Conservation (phyloP, 2,888 invertebrate genomes). For the Heteromurus nitidus region DNA sequence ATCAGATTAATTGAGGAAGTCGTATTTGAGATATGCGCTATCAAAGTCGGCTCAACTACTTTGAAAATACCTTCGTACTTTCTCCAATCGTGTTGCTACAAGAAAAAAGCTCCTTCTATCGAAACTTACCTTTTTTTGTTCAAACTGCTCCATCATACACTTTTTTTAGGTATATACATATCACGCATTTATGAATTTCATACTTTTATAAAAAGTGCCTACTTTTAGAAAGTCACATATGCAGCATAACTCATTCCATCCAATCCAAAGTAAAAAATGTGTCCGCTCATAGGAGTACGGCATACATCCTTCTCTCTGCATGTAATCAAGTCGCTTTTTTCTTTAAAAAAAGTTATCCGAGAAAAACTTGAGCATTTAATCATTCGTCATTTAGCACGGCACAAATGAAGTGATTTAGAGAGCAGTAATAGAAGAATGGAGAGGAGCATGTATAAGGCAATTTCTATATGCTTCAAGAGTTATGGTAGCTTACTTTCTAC, state of each 20-base stretch:
- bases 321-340: conserved; percentile 51
- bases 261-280: conserved; percentile 24
- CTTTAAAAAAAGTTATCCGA: conserved; percentile 7
- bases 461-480: neutral
- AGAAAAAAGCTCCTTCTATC: neutral
- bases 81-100: neutral
- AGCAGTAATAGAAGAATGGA: no score
- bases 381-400: conserved; percentile 55
- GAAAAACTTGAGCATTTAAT: conserved; percentile 53
- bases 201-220: no score
- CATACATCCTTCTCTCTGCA: conserved; percentile 6
- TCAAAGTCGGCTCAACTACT: no score
- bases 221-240: conserved; percentile 16
- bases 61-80: neutral
- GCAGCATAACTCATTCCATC: conserved; percentile 51
- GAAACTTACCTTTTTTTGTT: no score
- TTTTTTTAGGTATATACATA: no score
- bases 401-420: conserved; percentile 58
- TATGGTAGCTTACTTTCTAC: conserved; percentile 21
- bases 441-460: conserved; percentile 8
- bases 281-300: neutral
- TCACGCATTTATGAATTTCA: no score
- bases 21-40: no score
- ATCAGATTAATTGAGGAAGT: no score
- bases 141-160: no score